These are phyloP conservation scores for Entomobrya proxima DNA, from an alignment of 2,888 invertebrate species.

Conservation along the genomic window DNA sequence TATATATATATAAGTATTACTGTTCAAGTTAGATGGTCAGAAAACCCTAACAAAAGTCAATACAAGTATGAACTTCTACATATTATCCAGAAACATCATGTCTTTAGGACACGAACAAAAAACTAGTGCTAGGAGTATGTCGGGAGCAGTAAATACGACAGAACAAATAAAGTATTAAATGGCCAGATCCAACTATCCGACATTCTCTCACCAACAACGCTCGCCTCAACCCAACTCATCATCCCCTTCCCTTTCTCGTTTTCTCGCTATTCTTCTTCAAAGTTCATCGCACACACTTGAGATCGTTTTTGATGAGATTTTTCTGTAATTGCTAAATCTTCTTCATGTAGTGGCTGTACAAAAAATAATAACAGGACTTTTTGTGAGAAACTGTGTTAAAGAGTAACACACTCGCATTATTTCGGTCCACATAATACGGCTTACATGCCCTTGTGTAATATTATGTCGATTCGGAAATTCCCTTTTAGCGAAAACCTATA, in stretches of 20 bases:
- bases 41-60: no score
- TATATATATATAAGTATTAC: no score
- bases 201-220: conserved; percentile 17
- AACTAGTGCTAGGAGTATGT: not conserved
- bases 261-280: conserved; percentile 22
- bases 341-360: conserved; percentile 39
- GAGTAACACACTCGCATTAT: no score
- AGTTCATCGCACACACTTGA: conserved; percentile 53
- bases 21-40: no score
- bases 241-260: conserved; percentile 26
- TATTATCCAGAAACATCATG: not conserved
- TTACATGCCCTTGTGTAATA: not conserved
- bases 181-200: conserved; percentile 37
- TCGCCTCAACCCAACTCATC: conserved; percentile 48
- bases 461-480: not conserved
- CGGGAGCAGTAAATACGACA: not conserved
- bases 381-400: not conserved
- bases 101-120: not conserved
- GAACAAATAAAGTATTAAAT: conserved; percentile 42
- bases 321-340: conserved; percentile 70
- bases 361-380: not conserved
- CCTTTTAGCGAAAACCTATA: not conserved
- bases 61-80: not conserved
- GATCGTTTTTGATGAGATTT: conserved; percentile 74
- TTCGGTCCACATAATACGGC: no score